A percentile compares a stretch with the other conserved stretches of the same genome.
phyloP scores from a whole-genome alignment of 2,113 vertebrate genomes.

The Oncorhynchus masou region DNA sequence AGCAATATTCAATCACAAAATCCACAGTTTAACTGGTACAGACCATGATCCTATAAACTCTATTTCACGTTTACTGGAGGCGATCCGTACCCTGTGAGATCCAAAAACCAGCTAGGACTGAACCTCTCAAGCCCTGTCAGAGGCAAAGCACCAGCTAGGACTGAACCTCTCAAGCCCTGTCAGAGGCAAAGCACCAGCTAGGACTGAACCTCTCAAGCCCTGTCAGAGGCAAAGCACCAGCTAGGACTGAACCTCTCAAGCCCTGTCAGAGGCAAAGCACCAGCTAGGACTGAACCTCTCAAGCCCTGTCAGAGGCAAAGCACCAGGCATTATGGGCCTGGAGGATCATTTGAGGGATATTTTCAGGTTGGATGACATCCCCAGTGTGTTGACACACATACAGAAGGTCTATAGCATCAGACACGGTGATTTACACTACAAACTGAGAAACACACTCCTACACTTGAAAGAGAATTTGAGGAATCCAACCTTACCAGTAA shows the following conservation, averaged over 20 bases:
- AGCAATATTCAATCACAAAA: slow-evolving; percentile 37
- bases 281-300: background rate
- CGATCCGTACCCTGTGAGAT: no score
- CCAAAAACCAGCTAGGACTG: no score
- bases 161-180: background rate
- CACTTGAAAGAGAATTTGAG: no score
- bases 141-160: no score
- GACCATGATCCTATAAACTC: background rate
- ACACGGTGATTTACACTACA: slow-evolving; percentile 12
- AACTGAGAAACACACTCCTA: no score
- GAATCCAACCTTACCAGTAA: no score
- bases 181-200: no score
- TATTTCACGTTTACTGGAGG: background rate
- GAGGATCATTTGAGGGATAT: slow-evolving; percentile 16
- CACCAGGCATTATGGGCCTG: background rate
- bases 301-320: background rate
- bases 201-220: background rate
- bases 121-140: background rate
- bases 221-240: background rate
- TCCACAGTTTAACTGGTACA: background rate
- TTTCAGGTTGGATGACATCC: slow-evolving; percentile 10
- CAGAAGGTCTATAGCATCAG: background rate
- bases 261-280: background rate
- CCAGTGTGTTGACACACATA: slow-evolving; percentile 16
- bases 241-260: background rate